Base-by-base conservation (phyloP, 2,797 vertebrate genomes). In the Crypturellus tataupa region DNA sequence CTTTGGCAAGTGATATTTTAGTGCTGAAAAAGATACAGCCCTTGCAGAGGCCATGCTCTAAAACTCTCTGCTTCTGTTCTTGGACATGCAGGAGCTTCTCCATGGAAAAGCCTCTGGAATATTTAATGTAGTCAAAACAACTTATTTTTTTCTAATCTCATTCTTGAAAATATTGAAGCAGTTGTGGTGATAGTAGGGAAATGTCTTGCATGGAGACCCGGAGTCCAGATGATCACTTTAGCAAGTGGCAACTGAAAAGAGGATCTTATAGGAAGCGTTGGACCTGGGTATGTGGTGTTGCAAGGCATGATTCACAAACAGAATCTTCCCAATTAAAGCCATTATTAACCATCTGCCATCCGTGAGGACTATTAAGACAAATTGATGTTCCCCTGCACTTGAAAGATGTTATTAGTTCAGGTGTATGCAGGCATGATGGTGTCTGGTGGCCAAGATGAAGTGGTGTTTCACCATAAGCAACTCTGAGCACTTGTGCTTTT, bases 341-440 rank as follows among this genome's bases (percentile, higher is more conserved):
- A 0, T 14, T 59, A 21, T 4, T 85, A 42, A 33, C 42, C 56
- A 63, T 55, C 68, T 62, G 12, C 59, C 79, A 0, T 35, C 15
- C 29, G 4, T 72, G 82, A 77, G 35, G 42, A 47, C 6, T 31
- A 12, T 0, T 53, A 70, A 67, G 42, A 56, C 68, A 78, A 4
- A 1, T 3, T 59, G 46, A 6, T 87, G 5, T 64, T 86, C 21
- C 65, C 10, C n/a, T 63, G 2, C 3, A 3, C 33, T 27, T 11
- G 24, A 40, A 16, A 78, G 59, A 3, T 14, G 1, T 19, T 51
- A 7, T 20, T 80, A 46, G 29, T 47, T 63, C 37, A 13, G 60
- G 31, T 49, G 2, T 25, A 2, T 46, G 24, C 19, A 1, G 6
- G 1, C 15, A 1, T 44, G 19, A 19, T 44, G 3, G 58, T 79